These are phyloP conservation scores for Drosophila mauritiana DNA, from an alignment of 1,140 invertebrate genomes.

Conservation along the genomic window DNA sequence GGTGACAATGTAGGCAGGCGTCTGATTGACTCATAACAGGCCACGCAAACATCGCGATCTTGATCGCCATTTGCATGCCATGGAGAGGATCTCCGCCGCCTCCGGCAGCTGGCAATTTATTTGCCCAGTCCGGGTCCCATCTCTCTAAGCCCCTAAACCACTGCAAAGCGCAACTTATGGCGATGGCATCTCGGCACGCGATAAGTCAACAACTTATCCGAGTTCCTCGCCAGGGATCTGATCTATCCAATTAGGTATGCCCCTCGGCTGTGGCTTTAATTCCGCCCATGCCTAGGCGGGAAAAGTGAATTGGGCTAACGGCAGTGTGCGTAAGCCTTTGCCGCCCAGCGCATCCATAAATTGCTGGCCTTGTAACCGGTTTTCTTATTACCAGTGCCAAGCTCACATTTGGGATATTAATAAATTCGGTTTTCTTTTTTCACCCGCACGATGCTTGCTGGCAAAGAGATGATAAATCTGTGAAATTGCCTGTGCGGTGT, in stretches of 20 bases:
- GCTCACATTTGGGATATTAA: conserved; percentile 46
- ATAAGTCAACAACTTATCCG: conserved; percentile 57
- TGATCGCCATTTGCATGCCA: conserved; percentile 67
- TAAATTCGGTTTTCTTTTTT: conserved; percentile 52
- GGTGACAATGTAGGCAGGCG: conserved; percentile 76
- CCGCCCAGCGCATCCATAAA: conserved; percentile 29
- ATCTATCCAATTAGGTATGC: conserved; percentile 57
- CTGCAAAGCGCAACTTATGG: conserved; percentile 66
- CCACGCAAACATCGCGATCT: conserved; percentile 77
- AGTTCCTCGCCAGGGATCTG: conserved; percentile 22
- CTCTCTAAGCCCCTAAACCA: conserved; percentile 1
- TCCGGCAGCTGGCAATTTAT: conserved; percentile 65
- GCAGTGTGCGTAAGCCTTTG: conserved; percentile 62
- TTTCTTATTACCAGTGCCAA: conserved; percentile 24
- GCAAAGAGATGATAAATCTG: conserved; percentile 64
- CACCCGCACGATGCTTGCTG: conserved; percentile 58
- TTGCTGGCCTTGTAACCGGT: conserved; percentile 57
- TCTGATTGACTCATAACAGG: conserved; percentile 82
- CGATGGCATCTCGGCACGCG: conserved; percentile 65
- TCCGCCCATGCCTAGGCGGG: conserved; percentile 24
- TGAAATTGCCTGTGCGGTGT: conserved; percentile 54
- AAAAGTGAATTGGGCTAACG: conserved; percentile 63
- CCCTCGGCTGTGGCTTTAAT: conserved; percentile 45
- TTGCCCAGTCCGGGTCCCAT: conserved; percentile 53
- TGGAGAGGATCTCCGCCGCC: conserved; percentile 20